These are phyloP conservation scores for Diachasmimorpha longicaudata DNA, from an alignment of 1,140 invertebrate genomes.

Conservation along the genomic window DNA sequence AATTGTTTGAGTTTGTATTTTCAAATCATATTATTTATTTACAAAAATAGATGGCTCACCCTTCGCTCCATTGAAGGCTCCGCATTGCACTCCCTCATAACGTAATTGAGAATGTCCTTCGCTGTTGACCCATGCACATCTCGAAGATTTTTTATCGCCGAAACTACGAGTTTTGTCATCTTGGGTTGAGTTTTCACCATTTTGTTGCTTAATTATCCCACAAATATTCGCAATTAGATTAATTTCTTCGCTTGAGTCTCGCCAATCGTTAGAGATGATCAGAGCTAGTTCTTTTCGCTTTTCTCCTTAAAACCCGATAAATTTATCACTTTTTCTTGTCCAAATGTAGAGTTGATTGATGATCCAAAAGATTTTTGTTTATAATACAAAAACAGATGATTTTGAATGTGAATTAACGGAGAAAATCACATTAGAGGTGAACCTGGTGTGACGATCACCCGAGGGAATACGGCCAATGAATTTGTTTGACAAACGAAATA, in stretches of 20 bases:
- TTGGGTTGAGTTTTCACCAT: conserved; percentile 43
- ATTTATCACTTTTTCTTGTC: neutral
- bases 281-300: neutral
- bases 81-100: conserved; percentile 45
- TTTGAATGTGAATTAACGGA: conserved; percentile 9
- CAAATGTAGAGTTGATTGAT: neutral
- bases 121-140: conserved; percentile 52
- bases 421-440: neutral
- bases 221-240: neutral
- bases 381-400: conserved; percentile 20
- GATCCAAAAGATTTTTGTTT: neutral
- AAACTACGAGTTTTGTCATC: conserved; percentile 49
- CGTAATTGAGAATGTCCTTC: conserved; percentile 55
- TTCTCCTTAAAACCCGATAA: neutral
- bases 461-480: neutral
- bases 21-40: too few relatives aligned
- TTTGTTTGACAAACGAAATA: conserved; percentile 25
- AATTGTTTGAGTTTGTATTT: too few relatives aligned
- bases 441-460: conserved; percentile 4
- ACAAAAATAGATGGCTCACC: conserved; percentile 35
- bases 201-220: neutral
- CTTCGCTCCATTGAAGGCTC: conserved; percentile 43
- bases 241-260: neutral
- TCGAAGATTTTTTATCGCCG: conserved; percentile 49
- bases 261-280: neutral